These are phyloP conservation scores for Sprattus sprattus DNA, from an alignment of 2,113 vertebrate genomes.

Conservation along the genomic window DNA sequence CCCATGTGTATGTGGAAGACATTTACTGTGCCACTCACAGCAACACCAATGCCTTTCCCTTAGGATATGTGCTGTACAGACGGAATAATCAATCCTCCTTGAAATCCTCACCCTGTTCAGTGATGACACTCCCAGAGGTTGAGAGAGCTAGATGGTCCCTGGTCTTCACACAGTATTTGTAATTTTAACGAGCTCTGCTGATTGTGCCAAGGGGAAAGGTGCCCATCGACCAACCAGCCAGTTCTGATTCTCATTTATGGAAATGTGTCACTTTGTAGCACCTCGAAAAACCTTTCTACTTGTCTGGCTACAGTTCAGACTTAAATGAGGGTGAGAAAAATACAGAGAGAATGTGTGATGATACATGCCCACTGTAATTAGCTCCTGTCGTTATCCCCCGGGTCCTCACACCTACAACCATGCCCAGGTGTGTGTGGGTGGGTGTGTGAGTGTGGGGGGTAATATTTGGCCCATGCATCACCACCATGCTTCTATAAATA, in stretches of 20 bases:
- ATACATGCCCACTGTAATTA: background rate
- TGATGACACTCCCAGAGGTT: background rate
- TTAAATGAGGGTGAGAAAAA: background rate
- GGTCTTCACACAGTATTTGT: too few relatives aligned
- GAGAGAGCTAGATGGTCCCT: background rate
- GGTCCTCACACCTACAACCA: too few relatives aligned
- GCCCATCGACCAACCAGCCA: too few relatives aligned
- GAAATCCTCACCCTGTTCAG: background rate
- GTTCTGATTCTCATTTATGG: too few relatives aligned
- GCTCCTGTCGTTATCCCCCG: too few relatives aligned
- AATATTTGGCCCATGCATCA: background rate
- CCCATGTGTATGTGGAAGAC: background rate
- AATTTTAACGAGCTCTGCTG: too few relatives aligned
- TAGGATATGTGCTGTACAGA: background rate
- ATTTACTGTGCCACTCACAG: background rate
- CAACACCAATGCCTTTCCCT: conserved; percentile 8
- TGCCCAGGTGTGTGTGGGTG: too few relatives aligned
- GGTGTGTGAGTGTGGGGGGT: background rate
- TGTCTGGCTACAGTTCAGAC: too few relatives aligned
- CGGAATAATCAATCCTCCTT: background rate
- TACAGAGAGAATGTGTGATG: too few relatives aligned
- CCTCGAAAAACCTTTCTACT: too few relatives aligned
- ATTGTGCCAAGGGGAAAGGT: too few relatives aligned
- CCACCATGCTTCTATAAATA: conserved; percentile 24
- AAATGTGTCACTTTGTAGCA: too few relatives aligned